Conservation (phyloP, 2,888 invertebrate genomes). For the Ochropleura plecta region DNA sequence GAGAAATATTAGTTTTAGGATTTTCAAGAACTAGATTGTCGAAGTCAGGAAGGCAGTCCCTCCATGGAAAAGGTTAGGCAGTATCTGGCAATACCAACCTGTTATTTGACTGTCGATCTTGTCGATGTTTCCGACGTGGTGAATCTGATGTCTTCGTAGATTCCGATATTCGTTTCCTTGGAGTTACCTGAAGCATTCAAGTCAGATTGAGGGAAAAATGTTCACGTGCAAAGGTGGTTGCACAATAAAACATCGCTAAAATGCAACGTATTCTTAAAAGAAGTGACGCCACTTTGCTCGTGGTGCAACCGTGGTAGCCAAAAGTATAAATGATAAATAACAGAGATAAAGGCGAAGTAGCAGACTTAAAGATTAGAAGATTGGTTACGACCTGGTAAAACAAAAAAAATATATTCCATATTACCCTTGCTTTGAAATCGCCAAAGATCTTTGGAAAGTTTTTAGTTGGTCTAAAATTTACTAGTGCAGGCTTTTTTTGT, state of each 20-base stretch:
- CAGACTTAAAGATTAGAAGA: not conserved
- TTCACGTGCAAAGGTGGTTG: no score
- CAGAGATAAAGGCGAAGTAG: no score
- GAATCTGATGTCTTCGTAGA: constrained; percentile 42
- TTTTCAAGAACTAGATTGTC: not conserved
- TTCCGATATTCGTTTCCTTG: constrained; percentile 48
- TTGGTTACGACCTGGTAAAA: not conserved
- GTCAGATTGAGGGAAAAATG: not conserved
- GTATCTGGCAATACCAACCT: constrained; percentile 34
- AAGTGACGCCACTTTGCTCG: no score
- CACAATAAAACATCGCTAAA: no score
- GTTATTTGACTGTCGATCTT: constrained; percentile 32
- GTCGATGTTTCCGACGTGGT: constrained; percentile 42
- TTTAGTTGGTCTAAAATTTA: not conserved
- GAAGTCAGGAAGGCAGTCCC: not conserved
- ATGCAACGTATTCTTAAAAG: no score
- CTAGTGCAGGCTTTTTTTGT: not conserved
- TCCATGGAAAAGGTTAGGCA: not conserved
- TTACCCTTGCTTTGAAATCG: no score
- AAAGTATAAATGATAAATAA: not conserved
- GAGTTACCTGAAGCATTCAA: constrained; percentile 41
- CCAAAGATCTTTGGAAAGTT: not conserved
- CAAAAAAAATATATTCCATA: not conserved
- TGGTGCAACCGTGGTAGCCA: no score
- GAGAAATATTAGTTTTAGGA: not conserved